A percentile compares a stretch with the other conserved stretches of the same genome.
These are phyloP conservation scores for Tribolium freemani DNA, from an alignment of 2,888 invertebrate species.

Conservation along the genomic window DNA sequence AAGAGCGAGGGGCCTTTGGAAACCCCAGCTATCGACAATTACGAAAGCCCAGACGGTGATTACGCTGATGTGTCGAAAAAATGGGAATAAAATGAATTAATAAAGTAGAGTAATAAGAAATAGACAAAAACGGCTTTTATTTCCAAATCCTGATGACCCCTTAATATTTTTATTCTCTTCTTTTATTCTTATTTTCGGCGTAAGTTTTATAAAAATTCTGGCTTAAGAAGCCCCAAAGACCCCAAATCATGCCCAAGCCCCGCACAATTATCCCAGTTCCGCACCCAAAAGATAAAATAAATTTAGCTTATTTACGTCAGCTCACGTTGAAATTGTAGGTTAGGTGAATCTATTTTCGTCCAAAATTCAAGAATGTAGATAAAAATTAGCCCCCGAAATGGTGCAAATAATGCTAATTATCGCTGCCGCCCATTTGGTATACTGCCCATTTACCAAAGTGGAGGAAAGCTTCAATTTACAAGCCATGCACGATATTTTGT, in stretches of 20 bases:
- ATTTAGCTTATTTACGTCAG: slow-evolving; percentile 34
- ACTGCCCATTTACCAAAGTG: slow-evolving; percentile 98
- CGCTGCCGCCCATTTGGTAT: slow-evolving; percentile 83
- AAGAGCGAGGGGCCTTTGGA: slow-evolving; percentile 80
- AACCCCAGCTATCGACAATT: slow-evolving; percentile 87
- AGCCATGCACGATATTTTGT: slow-evolving; percentile 97
- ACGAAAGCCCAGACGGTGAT: slow-evolving; percentile 90
- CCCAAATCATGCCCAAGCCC: too few species aligned
- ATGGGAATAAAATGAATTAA: slow-evolving; percentile 68
- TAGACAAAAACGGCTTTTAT: not conserved
- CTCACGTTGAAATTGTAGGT: slow-evolving; percentile 48
- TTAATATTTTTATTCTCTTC: too few species aligned
- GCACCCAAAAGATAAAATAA: not conserved
- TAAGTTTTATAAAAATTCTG: too few species aligned
- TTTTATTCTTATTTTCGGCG: too few species aligned
- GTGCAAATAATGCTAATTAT: slow-evolving; percentile 81
- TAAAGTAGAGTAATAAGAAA: not conserved
- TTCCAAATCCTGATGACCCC: too few species aligned
- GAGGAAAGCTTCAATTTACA: slow-evolving; percentile 99
- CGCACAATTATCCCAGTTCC: not conserved
- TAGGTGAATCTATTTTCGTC: slow-evolving; percentile 60
- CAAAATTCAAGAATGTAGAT: slow-evolving; percentile 54
- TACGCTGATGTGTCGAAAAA: slow-evolving; percentile 86
- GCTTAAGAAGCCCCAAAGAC: too few species aligned
- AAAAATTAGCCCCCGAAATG: slow-evolving; percentile 69